Base-by-base conservation (phyloP, 2,888 invertebrate species). In the Epsilonema sp. region DNA sequence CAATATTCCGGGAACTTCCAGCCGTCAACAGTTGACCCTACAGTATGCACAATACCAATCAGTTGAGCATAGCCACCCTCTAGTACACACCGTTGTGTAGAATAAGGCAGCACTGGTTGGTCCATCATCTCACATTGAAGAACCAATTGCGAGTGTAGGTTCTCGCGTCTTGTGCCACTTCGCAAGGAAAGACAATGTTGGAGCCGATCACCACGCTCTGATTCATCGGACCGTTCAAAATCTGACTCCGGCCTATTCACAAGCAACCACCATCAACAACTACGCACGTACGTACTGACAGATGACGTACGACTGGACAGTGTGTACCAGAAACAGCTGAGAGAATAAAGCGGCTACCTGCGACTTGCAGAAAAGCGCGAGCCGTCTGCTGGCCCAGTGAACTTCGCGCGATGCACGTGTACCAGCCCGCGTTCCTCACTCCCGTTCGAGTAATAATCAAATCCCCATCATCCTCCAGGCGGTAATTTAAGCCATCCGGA, bases 181-280 rank as follows among this genome's bases (percentile, higher is more conserved):
- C 84, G 70, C 94, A 97, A 63, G 85, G 85, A 54, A 97, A 71
- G 41, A 83, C 81, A 16, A 90, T 87, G 45, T 84, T 86, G 56
- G 87, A 80, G 22, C 92, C 90, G 51, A 92, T 75, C 52, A 92
- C 76, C 23, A 89, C 85, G 52, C 80, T 78, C 24, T 63, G 63
- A 51, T 69, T 62, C 46, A 62, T 59, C 3, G 70, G 70, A 2
- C 69, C 68, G n/a, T 58, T 54, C 21, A 84, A 78, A 59, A 94
- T 89, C 71, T 86, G 83, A 11, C 89, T 89, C 58, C 85, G 76
- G 62, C n/a, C n/a, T n/a, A n/a, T n/a, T n/a, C n/a, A n/a, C n/a
- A n/a, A n/a, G n/a, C n/a, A n/a, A n/a, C n/a, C n/a, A n/a, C n/a
- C n/a, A n/a, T n/a, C n/a, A n/a, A n/a, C n/a, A n/a, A n/a, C n/a